Percentiles rank a stretch among this genome's conserved stretches.
Conservation (phyloP, 1,140 invertebrate species). For the Drosophila fuyamai region DNA sequence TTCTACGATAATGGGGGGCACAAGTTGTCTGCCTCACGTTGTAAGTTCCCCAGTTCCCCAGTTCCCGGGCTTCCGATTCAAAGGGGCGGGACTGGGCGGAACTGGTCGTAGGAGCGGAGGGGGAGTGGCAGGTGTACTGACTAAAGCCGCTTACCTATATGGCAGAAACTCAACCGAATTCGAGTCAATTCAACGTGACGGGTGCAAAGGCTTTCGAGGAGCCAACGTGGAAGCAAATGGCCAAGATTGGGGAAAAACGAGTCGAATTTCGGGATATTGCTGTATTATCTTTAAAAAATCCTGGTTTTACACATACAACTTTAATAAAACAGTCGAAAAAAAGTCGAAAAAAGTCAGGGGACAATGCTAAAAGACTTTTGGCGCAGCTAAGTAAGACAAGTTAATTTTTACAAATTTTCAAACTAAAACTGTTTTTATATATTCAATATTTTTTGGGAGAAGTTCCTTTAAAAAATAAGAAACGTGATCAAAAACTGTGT, state of each 20-base stretch:
- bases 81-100: neutral
- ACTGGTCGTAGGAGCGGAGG: neutral
- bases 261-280: neutral
- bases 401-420: no score
- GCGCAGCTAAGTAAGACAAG: no score
- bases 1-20: conserved; percentile 43
- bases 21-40: conserved; percentile 25
- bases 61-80: conserved; percentile 19
- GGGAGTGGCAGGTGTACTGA: conserved; percentile 21
- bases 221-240: neutral
- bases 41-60: conserved; percentile 4
- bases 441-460: no score
- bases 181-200: conserved; percentile 56
- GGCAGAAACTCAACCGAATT: conserved; percentile 15
- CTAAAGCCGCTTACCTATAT: conserved; percentile 28
- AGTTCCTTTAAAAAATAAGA: no score
- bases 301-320: no score
- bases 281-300: no score
- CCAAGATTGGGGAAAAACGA: neutral
- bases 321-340: no score
- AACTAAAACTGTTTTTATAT: no score
- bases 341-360: no score
- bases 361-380: no score
- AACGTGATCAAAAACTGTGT: no score
- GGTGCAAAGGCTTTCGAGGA: conserved; percentile 44